These are phyloP conservation scores for Amblyjoppa fuscipennis DNA, from an alignment of 2,888 invertebrate genomes.

Conservation along the genomic window DNA sequence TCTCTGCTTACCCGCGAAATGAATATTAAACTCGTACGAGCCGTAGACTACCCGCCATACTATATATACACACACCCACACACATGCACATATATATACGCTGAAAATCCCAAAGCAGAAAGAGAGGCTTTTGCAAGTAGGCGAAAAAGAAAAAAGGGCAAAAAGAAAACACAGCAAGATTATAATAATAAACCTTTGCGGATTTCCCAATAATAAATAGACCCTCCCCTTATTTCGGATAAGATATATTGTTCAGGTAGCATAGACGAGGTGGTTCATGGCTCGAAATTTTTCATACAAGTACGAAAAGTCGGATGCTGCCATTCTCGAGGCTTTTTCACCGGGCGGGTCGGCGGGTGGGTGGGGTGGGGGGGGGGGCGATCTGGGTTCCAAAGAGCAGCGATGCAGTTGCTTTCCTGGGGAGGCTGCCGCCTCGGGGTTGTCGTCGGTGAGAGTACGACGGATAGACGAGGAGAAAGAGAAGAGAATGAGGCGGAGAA, in stretches of 20 bases:
- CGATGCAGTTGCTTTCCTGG: constrained; percentile 20
- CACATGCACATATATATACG: not conserved
- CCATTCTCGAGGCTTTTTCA: constrained; percentile 14
- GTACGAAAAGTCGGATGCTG: constrained; percentile 18
- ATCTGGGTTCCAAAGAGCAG: not conserved
- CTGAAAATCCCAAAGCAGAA: not conserved
- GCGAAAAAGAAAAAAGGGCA: constrained; percentile 22
- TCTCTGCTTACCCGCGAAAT: constrained; percentile 73
- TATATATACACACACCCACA: not conserved
- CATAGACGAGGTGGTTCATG: constrained; percentile 1
- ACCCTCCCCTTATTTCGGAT: constrained; percentile 23
- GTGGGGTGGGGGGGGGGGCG: no score
- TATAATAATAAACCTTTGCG: constrained; percentile 40
- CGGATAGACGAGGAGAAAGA: constrained; percentile 74
- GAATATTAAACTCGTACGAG: constrained; percentile 74
- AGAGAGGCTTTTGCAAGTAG: constrained; percentile 42
- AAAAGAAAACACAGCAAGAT: constrained; percentile 5
- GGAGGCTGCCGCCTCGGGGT: constrained; percentile 39
- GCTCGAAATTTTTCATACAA: constrained; percentile 6
- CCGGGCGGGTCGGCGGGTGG: no score
- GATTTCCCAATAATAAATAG: constrained; percentile 48
- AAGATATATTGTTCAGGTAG: not conserved
- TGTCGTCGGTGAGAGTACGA: constrained; percentile 60
- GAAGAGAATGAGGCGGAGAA: constrained; percentile 66
- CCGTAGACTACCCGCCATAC: constrained; percentile 41